A percentile compares a stretch with the other conserved stretches of the same genome.
phyloP scores from a whole-genome alignment of 2,888 invertebrate species.

The Noctua fimbriata region DNA sequence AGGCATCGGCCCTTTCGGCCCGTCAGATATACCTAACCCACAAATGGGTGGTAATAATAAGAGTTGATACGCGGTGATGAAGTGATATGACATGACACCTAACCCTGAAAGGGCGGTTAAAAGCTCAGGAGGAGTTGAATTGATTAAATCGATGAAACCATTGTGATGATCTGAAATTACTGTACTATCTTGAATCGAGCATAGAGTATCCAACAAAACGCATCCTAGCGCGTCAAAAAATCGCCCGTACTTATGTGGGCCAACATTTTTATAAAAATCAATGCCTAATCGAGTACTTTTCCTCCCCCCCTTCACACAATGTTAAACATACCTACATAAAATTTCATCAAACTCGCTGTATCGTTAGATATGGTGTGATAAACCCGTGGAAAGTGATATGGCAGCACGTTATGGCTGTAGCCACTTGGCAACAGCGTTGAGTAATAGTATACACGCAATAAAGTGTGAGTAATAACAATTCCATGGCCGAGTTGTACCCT shows the following conservation, averaged over 20 bases:
- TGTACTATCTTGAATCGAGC: not conserved
- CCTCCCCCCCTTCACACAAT: not conserved
- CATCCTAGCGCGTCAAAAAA: not conserved
- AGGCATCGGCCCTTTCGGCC: no score
- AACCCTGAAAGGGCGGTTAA: no score
- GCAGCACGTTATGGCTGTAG: not conserved
- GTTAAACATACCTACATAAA: constrained; percentile 3
- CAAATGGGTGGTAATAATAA: no score
- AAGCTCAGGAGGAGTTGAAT: no score
- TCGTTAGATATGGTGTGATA: constrained; percentile 28
- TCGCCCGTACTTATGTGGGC: not conserved
- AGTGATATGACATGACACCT: no score
- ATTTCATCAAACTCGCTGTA: constrained; percentile 19
- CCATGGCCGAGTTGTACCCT: constrained; percentile 30
- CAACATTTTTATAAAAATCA: not conserved
- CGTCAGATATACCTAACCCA: no score
- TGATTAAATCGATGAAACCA: no score
- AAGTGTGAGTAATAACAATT: constrained; percentile 18
- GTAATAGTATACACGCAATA: constrained; percentile 14
- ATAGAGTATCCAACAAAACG: not conserved
- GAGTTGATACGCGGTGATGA: no score
- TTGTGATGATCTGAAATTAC: no score
- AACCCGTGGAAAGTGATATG: constrained; percentile 29
- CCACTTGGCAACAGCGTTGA: constrained; percentile 29
- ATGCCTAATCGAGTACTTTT: not conserved